phyloP scores from a whole-genome alignment of 30 jellyfish, hydroid and myxozoan genomes.

The Phacellophora camtschatica region DNA sequence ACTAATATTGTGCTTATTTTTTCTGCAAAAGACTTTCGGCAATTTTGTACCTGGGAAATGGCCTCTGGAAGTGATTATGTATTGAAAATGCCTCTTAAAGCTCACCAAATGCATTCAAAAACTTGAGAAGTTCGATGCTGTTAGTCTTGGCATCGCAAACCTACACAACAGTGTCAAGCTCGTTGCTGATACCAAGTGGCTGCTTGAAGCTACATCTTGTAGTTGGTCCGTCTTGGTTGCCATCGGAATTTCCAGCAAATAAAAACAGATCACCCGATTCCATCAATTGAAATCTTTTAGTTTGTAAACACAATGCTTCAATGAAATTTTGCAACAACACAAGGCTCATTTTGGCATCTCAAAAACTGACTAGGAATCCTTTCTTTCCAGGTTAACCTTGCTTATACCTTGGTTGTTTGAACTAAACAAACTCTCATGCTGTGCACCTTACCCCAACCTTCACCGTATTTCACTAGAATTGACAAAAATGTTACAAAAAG shows the following conservation, averaged over 20 bases:
- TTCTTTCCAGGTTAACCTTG: slow-evolving; percentile 16
- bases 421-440: too few relatives aligned
- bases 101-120: slow-evolving; percentile 18
- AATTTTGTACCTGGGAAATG: slow-evolving; percentile 7
- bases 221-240: slow-evolving; percentile 35
- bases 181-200: slow-evolving; percentile 50
- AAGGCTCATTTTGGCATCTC: slow-evolving; percentile 57
- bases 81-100: slow-evolving; percentile 21
- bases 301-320: slow-evolving; percentile 17
- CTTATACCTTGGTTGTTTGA: slow-evolving; percentile 15
- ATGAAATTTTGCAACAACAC: slow-evolving; percentile 10
- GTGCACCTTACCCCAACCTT: too few relatives aligned
- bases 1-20: slow-evolving; percentile 7
- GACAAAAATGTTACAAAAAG: too few relatives aligned
- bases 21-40: slow-evolving; percentile 37
- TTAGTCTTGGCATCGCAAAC: too few relatives aligned
- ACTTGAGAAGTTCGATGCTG: too few relatives aligned
- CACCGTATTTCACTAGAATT: slow-evolving; percentile 1
- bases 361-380: background rate
- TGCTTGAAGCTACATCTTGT: slow-evolving; percentile 24
- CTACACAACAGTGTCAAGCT: slow-evolving; percentile 3
- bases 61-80: slow-evolving; percentile 23
- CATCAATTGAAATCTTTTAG: slow-evolving; percentile 11
- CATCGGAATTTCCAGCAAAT: slow-evolving; percentile 27
- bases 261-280: slow-evolving; percentile 24